A percentile compares a stretch with the other conserved stretches of the same genome.
phyloP scores from a whole-genome alignment of 2,113 vertebrate species.

The Pseudopodoces humilis region DNA sequence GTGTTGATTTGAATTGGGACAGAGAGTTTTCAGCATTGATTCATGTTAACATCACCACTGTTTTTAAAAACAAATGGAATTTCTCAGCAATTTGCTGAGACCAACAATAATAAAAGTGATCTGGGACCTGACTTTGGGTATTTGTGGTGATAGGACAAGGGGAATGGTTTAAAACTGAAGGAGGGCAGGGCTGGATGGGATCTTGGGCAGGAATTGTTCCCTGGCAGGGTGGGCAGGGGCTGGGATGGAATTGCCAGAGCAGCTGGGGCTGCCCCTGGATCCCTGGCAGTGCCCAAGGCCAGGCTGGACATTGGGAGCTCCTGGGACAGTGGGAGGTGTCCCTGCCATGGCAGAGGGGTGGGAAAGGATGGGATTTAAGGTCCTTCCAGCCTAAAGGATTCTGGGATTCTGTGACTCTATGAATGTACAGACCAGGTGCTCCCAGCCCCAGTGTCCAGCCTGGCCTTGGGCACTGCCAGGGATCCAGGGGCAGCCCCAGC shows the following conservation, averaged over 20 bases:
- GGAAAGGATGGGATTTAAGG: no score
- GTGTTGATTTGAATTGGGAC: not conserved
- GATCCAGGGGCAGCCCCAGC: no score
- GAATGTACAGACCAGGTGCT: no score
- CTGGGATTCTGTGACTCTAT: no score
- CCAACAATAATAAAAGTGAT: not conserved
- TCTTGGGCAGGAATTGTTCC: not conserved
- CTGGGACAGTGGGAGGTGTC: no score
- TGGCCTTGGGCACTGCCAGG: no score
- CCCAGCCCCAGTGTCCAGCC: no score
- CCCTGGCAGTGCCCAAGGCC: not conserved
- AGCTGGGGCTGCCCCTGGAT: not conserved
- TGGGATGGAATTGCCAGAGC: not conserved
- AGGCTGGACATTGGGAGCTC: not conserved
- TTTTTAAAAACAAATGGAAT: not conserved
- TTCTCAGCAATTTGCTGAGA: not conserved
- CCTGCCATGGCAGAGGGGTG: no score
- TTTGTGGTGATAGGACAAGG: not conserved
- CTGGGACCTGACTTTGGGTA: not conserved
- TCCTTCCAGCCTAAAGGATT: no score
- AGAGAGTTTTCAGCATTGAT: not conserved
- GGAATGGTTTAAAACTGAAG: accelerated
- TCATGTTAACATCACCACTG: not conserved
- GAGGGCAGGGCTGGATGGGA: not conserved
- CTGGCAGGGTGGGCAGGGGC: not conserved